Conservation (phyloP, 2,888 invertebrate genomes). For the Rhingia rostrata region DNA sequence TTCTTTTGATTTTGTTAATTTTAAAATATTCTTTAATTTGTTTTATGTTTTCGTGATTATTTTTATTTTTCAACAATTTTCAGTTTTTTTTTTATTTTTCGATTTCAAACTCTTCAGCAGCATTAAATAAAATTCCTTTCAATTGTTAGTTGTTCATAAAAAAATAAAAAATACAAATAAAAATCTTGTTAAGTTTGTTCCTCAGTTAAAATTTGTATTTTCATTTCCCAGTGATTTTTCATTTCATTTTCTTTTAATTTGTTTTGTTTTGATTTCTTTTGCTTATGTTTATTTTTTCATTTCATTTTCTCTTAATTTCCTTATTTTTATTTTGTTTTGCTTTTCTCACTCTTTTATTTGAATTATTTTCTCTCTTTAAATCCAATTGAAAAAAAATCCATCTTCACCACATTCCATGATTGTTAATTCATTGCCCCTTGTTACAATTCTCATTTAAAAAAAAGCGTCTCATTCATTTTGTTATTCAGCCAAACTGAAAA, state of each 20-base stretch:
- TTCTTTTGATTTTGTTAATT: too few relatives aligned
- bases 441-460: conserved; percentile 13
- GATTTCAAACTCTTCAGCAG: not conserved
- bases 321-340: conserved; percentile 25
- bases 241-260: conserved; percentile 1
- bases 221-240: conserved; percentile 4
- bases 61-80: too few relatives aligned
- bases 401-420: conserved; percentile 6
- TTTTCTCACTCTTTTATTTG: too few relatives aligned
- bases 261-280: conserved; percentile 20
- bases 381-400: not conserved
- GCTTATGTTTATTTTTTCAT: too few relatives aligned
- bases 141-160: conserved; percentile 42
- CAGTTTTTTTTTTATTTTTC: conserved; percentile 15
- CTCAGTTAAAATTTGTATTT: conserved; percentile 12
- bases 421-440: conserved; percentile 1
- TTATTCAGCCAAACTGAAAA: not conserved
- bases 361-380: too few relatives aligned
- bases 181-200: conserved; percentile 26
- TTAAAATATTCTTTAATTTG: too few relatives aligned
- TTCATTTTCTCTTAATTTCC: conserved; percentile 3
- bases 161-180: conserved; percentile 29
- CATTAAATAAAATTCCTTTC: conserved; percentile 5
- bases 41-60: too few relatives aligned
- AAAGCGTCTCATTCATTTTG: conserved; percentile 24